Evolutionary conservation across 2,113 vertebrate species (phyloP).

Genomic region (Dicrurus megarhynchus): DNA sequence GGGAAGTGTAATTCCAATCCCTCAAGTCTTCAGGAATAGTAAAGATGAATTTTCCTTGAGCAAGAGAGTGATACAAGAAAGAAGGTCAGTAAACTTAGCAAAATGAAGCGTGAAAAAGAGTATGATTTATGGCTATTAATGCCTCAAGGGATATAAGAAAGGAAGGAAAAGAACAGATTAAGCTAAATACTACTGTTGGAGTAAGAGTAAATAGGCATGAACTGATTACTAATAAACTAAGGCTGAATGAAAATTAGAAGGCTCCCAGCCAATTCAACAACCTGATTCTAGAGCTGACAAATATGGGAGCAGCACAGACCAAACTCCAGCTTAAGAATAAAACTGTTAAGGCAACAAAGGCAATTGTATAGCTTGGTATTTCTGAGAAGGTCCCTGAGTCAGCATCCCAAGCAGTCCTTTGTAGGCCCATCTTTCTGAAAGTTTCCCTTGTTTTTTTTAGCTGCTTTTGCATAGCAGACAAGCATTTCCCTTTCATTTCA

Average conservation of each 20-base stretch:
- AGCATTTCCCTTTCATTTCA: background rate
- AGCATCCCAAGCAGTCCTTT: background rate
- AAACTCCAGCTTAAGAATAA: background rate
- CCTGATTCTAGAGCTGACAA: background rate
- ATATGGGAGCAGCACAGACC: background rate
- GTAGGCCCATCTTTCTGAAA: background rate
- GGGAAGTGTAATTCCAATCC: background rate
- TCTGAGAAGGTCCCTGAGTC: background rate
- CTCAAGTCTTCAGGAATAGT: background rate
- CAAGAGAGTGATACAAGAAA: background rate
- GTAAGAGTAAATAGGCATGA: background rate
- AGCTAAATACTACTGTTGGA: background rate
- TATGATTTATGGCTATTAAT: background rate
- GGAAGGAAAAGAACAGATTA: background rate
- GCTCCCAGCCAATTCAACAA: background rate
- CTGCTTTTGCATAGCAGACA: background rate
- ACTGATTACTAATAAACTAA: background rate
- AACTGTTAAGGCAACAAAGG: background rate
- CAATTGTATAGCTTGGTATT: background rate
- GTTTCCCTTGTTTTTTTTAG: background rate
- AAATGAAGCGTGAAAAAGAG: background rate
- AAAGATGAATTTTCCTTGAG: background rate
- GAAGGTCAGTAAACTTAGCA: background rate
- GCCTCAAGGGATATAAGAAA: background rate
- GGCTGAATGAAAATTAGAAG: background rate